Percentiles rank a stretch among this genome's conserved stretches.
Conservation (phyloP, 2,797 vertebrate species). For the Spea hammondii region DNA sequence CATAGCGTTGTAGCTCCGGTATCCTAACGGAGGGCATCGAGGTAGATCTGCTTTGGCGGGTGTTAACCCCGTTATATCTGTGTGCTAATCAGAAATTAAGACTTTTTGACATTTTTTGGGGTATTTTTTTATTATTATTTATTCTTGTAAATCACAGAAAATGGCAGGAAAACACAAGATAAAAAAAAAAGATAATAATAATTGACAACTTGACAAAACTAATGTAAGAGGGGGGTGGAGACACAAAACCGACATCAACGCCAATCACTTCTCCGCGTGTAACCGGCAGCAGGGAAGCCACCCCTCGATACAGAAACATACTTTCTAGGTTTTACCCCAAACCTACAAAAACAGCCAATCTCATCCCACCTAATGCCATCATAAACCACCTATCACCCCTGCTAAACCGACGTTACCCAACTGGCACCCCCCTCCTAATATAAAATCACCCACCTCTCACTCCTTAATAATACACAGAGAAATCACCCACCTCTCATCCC, state of each 20-base stretch:
- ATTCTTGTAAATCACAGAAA: slow-evolving; percentile 54
- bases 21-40: background rate
- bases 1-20: too few relatives aligned
- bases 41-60: background rate
- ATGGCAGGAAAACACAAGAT: slow-evolving; percentile 53
- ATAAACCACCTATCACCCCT: background rate
- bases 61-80: too few relatives aligned
- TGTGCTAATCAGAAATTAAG: slow-evolving; percentile 7
- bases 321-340: background rate
- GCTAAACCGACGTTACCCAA: background rate
- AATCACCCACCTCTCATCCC: slow-evolving; percentile 8
- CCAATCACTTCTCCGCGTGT: slow-evolving; percentile 19
- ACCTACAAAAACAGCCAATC: background rate
- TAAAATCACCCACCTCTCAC: background rate
- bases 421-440: background rate
- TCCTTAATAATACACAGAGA: background rate
- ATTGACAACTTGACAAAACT: slow-evolving; percentile 49
- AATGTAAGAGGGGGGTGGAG: slow-evolving; percentile 46
- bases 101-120: slow-evolving; percentile 44
- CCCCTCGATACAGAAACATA: background rate
- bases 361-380: background rate
- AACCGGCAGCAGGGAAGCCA: background rate
- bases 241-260: slow-evolving; percentile 43
- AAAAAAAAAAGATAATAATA: slow-evolving; percentile 35
- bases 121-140: slow-evolving; percentile 53